phyloP scores from a whole-genome alignment of 2,888 invertebrate genomes.

The Bhutanitis thaidina region DNA sequence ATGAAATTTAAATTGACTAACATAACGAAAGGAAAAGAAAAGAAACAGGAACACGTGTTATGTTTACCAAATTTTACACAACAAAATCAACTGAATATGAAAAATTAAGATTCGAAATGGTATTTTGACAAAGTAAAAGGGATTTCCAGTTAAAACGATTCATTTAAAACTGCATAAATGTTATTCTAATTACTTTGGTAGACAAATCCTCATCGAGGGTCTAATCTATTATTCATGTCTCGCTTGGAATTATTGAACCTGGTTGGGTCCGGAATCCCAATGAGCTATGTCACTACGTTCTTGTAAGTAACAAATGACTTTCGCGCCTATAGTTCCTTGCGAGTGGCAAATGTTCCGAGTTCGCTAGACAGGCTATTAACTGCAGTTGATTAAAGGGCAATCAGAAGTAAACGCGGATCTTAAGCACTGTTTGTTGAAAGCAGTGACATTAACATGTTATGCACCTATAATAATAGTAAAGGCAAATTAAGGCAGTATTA shows the following conservation, averaged over 20 bases:
- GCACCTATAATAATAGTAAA: too few relatives aligned
- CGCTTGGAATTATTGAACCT: conserved; percentile 41
- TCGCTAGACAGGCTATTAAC: conserved; percentile 11
- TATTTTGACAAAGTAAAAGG: background rate
- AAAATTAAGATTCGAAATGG: too few relatives aligned
- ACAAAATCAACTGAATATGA: too few relatives aligned
- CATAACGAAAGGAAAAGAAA: too few relatives aligned
- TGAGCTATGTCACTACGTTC: conserved; percentile 28
- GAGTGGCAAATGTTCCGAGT: conserved; percentile 12
- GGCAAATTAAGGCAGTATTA: too few relatives aligned
- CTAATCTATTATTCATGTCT: conserved; percentile 34
- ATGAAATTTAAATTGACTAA: too few relatives aligned
- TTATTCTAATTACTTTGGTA: conserved; percentile 24
- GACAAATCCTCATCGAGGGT: conserved; percentile 34
- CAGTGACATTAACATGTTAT: background rate
- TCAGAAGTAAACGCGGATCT: conserved; percentile 5
- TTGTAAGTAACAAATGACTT: conserved; percentile 15
- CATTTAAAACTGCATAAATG: conserved; percentile 17
- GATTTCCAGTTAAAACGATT: conserved; percentile 2
- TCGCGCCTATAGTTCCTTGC: conserved; percentile 15
- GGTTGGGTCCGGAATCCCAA: conserved; percentile 45
- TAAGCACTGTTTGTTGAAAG: background rate
- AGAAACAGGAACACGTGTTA: too few relatives aligned
- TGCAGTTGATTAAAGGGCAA: conserved; percentile 17
- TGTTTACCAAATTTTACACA: too few relatives aligned